Evolutionary conservation across 2,888 invertebrate genomes (phyloP).

Genomic region (Ashinkailepas kermadecensis): DNA sequence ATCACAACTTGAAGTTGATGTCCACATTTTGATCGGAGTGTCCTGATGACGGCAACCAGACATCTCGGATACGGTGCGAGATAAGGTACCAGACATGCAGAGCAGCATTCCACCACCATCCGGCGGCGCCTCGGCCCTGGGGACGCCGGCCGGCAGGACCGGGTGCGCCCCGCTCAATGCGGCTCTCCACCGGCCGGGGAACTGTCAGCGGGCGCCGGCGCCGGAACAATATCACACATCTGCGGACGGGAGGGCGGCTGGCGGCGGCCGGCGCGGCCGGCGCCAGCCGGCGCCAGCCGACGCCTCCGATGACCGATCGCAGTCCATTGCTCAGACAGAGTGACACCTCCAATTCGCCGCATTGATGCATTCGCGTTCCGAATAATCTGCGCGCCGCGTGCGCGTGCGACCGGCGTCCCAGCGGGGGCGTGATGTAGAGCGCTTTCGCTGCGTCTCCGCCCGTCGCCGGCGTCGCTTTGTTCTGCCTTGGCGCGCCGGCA

Average conservation of each 20-base stretch:
- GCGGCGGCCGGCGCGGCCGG: not conserved
- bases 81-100: too few species aligned
- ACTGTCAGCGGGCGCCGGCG: not conserved
- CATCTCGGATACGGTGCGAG: too few species aligned
- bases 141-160: too few species aligned
- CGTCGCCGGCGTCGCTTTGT: not conserved
- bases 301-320: not conserved
- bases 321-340: not conserved
- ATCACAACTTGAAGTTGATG: too few species aligned
- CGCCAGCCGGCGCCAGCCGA: not conserved
- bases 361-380: not conserved
- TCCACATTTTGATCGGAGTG: too few species aligned
- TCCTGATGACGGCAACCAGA: too few species aligned
- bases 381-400: not conserved
- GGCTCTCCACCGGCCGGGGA: not conserved
- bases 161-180: not conserved
- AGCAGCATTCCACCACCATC: too few species aligned
- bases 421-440: not conserved
- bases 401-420: not conserved
- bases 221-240: not conserved
- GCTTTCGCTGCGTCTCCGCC: not conserved
- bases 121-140: too few species aligned
- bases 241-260: not conserved
- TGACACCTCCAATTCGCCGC: slow-evolving; percentile 16
- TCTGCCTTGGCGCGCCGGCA: not conserved